Evolutionary conservation across 2,113 vertebrate species (phyloP).

Genomic region (Melanerpes aurifrons): DNA sequence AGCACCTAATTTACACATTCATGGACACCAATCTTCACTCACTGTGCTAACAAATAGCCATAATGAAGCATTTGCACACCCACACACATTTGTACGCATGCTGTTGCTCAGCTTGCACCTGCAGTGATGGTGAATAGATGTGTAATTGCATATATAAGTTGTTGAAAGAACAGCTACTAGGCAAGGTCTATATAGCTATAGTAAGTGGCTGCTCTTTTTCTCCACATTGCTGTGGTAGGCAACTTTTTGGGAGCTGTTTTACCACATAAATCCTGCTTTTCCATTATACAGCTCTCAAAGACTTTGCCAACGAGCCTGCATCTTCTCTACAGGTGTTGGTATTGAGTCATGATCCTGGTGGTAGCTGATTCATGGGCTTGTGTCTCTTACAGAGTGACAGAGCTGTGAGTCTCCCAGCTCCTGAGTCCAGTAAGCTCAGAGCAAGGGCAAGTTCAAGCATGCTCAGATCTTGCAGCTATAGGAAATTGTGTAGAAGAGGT

Average conservation of each 20-base stretch:
- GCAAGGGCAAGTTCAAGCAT: not conserved
- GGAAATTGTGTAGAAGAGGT: not conserved
- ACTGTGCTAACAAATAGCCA: conserved; percentile 7
- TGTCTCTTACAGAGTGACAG: not conserved
- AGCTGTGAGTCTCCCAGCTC: not conserved
- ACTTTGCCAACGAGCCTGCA: not conserved
- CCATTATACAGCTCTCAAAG: not conserved
- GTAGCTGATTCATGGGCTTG: not conserved
- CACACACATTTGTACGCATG: conserved; percentile 5
- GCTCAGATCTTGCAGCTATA: not conserved
- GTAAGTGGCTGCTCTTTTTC: not conserved
- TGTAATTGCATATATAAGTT: conserved; percentile 19
- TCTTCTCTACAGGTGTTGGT: not conserved
- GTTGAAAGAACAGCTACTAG: conserved; percentile 11
- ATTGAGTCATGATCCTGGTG: not conserved
- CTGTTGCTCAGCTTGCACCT: conserved; percentile 58
- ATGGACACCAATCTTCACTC: conserved; percentile 1
- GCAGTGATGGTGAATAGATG: conserved; percentile 57
- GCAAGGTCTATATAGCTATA: conserved; percentile 3
- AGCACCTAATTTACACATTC: conserved; percentile 51
- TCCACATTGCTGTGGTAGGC: not conserved
- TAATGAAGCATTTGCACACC: conserved; percentile 63
- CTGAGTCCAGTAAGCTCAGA: not conserved
- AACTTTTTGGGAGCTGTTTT: conserved; percentile 18
- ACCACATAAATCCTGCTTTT: not conserved